Base-by-base conservation (phyloP, 2,888 invertebrate species). In the Ornithoptera priamus region DNA sequence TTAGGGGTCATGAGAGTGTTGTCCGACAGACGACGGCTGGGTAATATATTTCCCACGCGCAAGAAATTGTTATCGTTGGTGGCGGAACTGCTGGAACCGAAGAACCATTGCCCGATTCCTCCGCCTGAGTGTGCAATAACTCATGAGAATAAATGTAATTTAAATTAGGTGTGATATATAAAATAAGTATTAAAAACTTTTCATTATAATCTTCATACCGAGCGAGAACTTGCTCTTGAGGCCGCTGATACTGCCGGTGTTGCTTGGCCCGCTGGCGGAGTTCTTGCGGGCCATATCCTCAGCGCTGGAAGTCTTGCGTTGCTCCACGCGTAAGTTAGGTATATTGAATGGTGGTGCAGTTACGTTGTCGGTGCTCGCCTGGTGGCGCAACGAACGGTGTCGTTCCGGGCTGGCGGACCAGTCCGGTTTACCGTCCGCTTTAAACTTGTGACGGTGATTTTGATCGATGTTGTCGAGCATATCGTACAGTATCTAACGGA, bases 1-100 rank as follows among this genome's bases (percentile, higher is more conserved):
- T 97, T 97, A 56, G 97, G 97, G 73, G 97, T 96, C 96, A 97
- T 97, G 81, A 98, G 91, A 63, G 97, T 97, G 85, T 98, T 98
- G 89, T 98, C 98, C 36, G 97, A 98, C 68, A 98, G 94, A 66
- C 98, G 95, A 67, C 98, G 95, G 84, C 95, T 97, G 66, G 97
- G 97, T 85, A 97, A 96, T 74, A 96, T 95, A 82, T 93, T 95
- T 72, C 95, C 95, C 50, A 98, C 98, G 70, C 97, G 95, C 82
- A 98, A 93, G 93, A 97, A 97, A 89, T 97, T 97, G 85, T 95
- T 95, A 65, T 90, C 90, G 83, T 96, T 96, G 75, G 96, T 96
- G n/a, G 96, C 95, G 18, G 97, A 96, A 36, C 96, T 96, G 71
- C 95, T 95, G n/a, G 95, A 96, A 61, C 96, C 96, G 84, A 96